These are phyloP conservation scores for Brachionus asplanchnoidis DNA, from an alignment of 1,140 invertebrate species.

Conservation along the genomic window DNA sequence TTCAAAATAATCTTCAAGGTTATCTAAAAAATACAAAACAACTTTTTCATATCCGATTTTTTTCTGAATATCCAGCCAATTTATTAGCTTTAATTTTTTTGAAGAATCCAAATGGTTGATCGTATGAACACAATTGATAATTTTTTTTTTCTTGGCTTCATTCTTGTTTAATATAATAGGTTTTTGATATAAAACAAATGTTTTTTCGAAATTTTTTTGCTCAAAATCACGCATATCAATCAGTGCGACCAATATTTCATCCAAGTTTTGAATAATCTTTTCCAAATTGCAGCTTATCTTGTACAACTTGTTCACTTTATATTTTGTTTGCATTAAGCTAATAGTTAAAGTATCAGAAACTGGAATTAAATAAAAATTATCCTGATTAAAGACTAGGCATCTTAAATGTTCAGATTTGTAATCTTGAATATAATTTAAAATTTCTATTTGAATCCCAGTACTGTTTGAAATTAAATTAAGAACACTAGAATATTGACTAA, in stretches of 20 bases:
- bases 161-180: neutral
- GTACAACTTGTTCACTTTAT: neutral
- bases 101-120: neutral
- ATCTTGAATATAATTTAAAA: neutral
- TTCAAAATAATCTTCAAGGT: neutral
- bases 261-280: neutral
- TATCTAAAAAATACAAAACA: neutral
- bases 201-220: neutral
- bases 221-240: neutral
- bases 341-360: neutral
- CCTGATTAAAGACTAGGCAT: neutral
- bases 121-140: slow-evolving; percentile 22
- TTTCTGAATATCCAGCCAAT: neutral
- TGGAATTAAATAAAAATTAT: neutral
- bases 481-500: neutral
- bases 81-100: neutral
- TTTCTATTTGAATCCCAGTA: neutral
- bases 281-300: neutral
- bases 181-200: neutral
- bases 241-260: neutral
- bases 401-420: neutral
- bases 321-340: neutral
- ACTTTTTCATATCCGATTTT: neutral
- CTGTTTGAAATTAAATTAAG: neutral
- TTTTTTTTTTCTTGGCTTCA: neutral